phyloP scores from a whole-genome alignment of 2,797 vertebrate genomes.

The Microctenopoma stevenorrisi region DNA sequence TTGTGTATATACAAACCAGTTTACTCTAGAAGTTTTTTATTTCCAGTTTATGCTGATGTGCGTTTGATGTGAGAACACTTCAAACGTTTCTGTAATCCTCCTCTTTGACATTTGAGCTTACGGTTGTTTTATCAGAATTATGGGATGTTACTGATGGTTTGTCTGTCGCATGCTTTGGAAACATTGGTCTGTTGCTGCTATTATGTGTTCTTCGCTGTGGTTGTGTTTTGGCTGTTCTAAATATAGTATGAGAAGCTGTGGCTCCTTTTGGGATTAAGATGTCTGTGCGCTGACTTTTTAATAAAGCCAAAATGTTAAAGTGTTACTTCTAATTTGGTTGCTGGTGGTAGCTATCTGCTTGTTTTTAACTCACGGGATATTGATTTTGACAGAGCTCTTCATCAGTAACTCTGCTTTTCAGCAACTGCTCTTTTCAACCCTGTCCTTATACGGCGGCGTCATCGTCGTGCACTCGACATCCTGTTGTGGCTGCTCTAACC shows the following conservation, averaged over 20 bases:
- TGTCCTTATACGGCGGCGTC: conserved; percentile 31
- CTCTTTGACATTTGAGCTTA: conserved; percentile 52
- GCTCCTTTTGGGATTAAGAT: conserved; percentile 10
- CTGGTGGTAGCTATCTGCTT: not conserved
- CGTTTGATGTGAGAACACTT: conserved; percentile 62
- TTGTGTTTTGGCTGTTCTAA: conserved; percentile 25
- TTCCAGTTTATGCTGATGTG: conserved; percentile 37
- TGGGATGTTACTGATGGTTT: conserved; percentile 33
- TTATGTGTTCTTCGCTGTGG: conserved; percentile 19
- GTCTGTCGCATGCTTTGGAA: conserved; percentile 33
- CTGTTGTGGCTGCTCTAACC: conserved; percentile 57
- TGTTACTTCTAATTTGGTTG: conserved; percentile 12
- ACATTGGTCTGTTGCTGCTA: conserved; percentile 37
- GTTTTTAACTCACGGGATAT: conserved; percentile 8
- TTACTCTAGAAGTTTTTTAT: conserved; percentile 40
- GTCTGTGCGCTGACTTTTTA: conserved; percentile 16
- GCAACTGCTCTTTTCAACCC: conserved; percentile 19
- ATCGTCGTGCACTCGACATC: conserved; percentile 25
- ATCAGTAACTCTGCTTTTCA: conserved; percentile 15
- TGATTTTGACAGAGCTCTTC: conserved; percentile 27
- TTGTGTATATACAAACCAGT: conserved; percentile 49
- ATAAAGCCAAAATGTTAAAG: conserved; percentile 14
- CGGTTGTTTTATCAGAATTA: conserved; percentile 57
- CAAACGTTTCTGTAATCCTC: conserved; percentile 58
- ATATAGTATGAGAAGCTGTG: conserved; percentile 15